These are phyloP conservation scores for Peromyscus maniculatus DNA, from an alignment of 2,113 vertebrate species.

Conservation along the genomic window DNA sequence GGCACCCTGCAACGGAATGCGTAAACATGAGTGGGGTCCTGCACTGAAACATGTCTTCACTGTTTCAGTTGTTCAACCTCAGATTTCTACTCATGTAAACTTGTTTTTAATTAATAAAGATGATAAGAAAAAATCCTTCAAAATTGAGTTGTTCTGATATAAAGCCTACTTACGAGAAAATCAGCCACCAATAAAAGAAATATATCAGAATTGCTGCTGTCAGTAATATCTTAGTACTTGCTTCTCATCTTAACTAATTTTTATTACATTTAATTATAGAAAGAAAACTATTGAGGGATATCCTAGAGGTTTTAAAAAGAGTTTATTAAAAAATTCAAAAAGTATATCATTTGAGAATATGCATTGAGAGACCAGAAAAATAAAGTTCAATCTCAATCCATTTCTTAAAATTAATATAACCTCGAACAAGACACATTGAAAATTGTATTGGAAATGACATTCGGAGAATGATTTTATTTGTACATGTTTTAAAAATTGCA, in stretches of 20 bases:
- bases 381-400: background rate
- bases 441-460: background rate
- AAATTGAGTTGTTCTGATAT: background rate
- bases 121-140: background rate
- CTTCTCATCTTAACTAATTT: background rate
- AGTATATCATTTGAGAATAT: background rate
- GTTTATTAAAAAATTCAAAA: background rate
- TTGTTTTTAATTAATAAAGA: background rate
- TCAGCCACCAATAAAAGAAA: background rate
- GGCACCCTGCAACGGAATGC: background rate
- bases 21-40: background rate
- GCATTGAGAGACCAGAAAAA: constrained; percentile 34
- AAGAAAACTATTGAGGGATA: background rate
- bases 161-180: background rate
- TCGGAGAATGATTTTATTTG: background rate
- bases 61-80: background rate
- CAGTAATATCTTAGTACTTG: background rate
- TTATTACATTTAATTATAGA: background rate
- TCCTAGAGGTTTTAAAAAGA: background rate
- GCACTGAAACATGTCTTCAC: background rate
- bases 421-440: background rate
- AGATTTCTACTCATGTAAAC: background rate
- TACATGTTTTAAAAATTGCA: background rate
- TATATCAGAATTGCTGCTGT: background rate
- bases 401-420: background rate